A percentile compares a stretch with the other conserved stretches of the same genome.
Evolutionary conservation across 2,113 vertebrate species (phyloP).

Genomic region (Psophia crepitans): DNA sequence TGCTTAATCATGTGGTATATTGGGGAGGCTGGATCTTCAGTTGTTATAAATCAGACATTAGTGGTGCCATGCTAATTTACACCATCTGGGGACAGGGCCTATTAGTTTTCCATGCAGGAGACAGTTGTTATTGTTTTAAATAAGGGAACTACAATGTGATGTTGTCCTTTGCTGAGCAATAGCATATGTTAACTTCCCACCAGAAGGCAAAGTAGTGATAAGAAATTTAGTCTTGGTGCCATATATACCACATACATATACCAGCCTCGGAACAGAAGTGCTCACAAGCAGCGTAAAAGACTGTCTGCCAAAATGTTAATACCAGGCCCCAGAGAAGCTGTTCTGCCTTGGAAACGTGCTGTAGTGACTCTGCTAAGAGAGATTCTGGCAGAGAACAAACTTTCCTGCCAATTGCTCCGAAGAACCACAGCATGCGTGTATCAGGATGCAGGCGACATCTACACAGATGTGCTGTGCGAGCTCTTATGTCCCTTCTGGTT

Average conservation of each 20-base stretch:
- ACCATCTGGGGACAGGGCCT: conserved; percentile 46
- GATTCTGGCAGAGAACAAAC: background rate
- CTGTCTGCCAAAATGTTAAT: background rate
- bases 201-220: background rate
- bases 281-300: background rate
- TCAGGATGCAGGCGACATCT: background rate
- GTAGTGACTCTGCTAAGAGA: background rate
- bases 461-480: background rate
- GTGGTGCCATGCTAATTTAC: conserved; percentile 40
- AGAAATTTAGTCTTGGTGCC: background rate
- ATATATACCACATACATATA: background rate
- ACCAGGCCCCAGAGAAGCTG: background rate
- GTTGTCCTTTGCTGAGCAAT: conserved; percentile 47
- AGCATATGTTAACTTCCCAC: background rate
- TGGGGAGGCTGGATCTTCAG: conserved; percentile 21
- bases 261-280: background rate
- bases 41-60: conserved; percentile 60
- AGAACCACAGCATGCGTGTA: background rate
- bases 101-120: conserved; percentile 47
- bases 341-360: background rate
- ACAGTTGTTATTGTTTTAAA: conserved; percentile 45
- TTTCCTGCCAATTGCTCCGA: background rate
- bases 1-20: conserved; percentile 51
- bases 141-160: background rate
- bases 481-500: background rate